Evolutionary conservation across 2,888 invertebrate genomes (phyloP).

Genomic region (Drosophila paranaensis): DNA sequence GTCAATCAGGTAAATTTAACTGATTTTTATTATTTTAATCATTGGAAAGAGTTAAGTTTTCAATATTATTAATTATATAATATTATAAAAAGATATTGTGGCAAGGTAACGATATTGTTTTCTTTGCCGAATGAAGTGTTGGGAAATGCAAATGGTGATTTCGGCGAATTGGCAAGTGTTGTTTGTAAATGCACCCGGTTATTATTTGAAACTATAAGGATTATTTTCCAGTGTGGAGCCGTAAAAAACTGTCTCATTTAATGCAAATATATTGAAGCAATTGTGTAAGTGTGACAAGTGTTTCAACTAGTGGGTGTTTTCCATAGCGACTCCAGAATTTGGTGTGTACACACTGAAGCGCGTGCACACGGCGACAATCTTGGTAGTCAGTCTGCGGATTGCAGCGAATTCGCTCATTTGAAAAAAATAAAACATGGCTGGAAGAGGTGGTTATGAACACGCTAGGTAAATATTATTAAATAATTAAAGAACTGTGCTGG

Average conservation of each 20-base stretch:
- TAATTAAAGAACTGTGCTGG: constrained; percentile 56
- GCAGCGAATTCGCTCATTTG: constrained; percentile 83
- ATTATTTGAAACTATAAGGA: not conserved
- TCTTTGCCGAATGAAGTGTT: constrained; percentile 26
- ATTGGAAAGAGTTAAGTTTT: not conserved
- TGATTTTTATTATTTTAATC: no score
- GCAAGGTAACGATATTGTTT: not conserved
- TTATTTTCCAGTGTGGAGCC: not conserved
- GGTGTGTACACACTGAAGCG: constrained; percentile 66
- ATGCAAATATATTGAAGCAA: not conserved
- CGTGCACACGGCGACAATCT: constrained; percentile 59
- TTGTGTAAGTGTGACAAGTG: not conserved
- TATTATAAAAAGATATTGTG: no score
- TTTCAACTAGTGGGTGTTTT: constrained; percentile 31
- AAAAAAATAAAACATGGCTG: constrained; percentile 92
- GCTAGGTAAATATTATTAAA: constrained; percentile 88
- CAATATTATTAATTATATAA: not conserved
- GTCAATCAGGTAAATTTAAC: not conserved
- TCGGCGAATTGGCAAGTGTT: constrained; percentile 62
- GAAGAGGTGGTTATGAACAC: constrained; percentile 94
- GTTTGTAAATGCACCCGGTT: constrained; percentile 22
- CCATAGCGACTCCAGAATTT: constrained; percentile 15
- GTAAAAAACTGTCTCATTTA: not conserved
- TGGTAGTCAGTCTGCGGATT: constrained; percentile 64
- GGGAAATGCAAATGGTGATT: not conserved